Base-by-base conservation (phyloP, 2,113 vertebrate genomes). In the Ginglymostoma cirratum region DNA sequence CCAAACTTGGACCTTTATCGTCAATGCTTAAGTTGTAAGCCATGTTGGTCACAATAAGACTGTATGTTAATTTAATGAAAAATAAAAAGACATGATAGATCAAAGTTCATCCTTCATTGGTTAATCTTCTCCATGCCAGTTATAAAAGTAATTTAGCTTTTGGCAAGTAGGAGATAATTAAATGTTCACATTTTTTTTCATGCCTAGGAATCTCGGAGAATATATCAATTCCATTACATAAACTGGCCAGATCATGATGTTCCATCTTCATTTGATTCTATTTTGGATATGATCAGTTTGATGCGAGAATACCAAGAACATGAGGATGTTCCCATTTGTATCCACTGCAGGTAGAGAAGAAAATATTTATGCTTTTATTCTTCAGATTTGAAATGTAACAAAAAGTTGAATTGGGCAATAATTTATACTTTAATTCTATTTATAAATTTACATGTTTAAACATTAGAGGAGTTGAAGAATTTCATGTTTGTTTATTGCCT, bases 181-280 rank as follows among this genome's bases (percentile, higher is more conserved):
- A 96, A 66, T 55, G 21, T 15, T 66, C 30, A n/a, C 38, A 3
- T 67, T 42, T 45, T 86, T 8, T 87, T 45, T 66, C 34, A 24
- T 85, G 17, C 52, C 90, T 67, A 99, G 99, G 99, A 99, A 96
- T 98, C 98, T 1, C 98, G 99, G 92, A 98, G 98, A 96, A 97
- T 99, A 61, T 99, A 99, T 87, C 99, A 99, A 70, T 99, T 99
- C 97, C 99, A 99, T 98, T 99, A 99, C 92, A 98, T 99, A 92
- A 99, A 99, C 97, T 99, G 99, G 99, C 99, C 99, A 0, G 99
- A 99, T 97, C 99, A 99, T 1, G 99, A 99, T 95, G 99, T 99
- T 92, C 99, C 99, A 61, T 99, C 99, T 0, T 99, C 99, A 0
- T 99, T 99, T 96, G 99, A 99, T 97, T 99, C 99, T 96, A 99